A percentile compares a stretch with the other conserved stretches of the same genome.
These are phyloP conservation scores for Bombus pyrosoma DNA, from an alignment of 1,140 invertebrate genomes.

Conservation along the genomic window DNA sequence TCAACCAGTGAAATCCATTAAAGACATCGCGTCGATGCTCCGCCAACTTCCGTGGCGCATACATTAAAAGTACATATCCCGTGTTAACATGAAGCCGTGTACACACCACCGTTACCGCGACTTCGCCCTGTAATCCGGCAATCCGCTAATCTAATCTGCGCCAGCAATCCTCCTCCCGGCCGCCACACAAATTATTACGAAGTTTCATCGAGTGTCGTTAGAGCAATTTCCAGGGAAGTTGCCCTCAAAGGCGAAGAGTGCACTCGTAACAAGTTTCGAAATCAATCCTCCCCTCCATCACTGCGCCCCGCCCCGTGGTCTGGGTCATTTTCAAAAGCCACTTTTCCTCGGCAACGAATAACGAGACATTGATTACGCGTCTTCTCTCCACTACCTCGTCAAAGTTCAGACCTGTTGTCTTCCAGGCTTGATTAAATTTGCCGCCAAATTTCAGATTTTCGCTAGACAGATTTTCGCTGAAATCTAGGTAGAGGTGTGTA, in stretches of 20 bases:
- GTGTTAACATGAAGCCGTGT: slow-evolving; percentile 47
- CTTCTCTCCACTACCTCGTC: not conserved
- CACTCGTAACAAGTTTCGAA: slow-evolving; percentile 61
- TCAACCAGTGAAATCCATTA: slow-evolving; percentile 6
- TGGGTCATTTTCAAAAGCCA: slow-evolving; percentile 46
- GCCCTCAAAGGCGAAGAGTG: slow-evolving; percentile 51
- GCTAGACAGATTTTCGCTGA: too few species aligned
- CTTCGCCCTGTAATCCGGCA: slow-evolving; percentile 59
- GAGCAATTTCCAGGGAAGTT: slow-evolving; percentile 55
- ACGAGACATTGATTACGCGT: not conserved
- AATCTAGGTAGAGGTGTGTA: not conserved
- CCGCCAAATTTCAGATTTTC: not conserved
- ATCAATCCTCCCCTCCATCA: slow-evolving; percentile 30
- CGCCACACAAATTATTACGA: slow-evolving; percentile 62
- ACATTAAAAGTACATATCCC: slow-evolving; percentile 49
- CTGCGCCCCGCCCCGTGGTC: not conserved
- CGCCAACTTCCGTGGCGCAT: slow-evolving; percentile 43
- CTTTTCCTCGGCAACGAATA: not conserved
- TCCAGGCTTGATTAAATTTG: not conserved
- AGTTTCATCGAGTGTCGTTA: slow-evolving; percentile 66
- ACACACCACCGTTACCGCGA: slow-evolving; percentile 53
- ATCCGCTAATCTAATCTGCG: slow-evolving; percentile 65
- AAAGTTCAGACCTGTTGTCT: not conserved
- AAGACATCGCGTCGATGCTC: slow-evolving; percentile 14
- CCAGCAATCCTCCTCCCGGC: slow-evolving; percentile 34